Conservation (phyloP, 2,113 vertebrate genomes). For the Fulmarus glacialis region DNA sequence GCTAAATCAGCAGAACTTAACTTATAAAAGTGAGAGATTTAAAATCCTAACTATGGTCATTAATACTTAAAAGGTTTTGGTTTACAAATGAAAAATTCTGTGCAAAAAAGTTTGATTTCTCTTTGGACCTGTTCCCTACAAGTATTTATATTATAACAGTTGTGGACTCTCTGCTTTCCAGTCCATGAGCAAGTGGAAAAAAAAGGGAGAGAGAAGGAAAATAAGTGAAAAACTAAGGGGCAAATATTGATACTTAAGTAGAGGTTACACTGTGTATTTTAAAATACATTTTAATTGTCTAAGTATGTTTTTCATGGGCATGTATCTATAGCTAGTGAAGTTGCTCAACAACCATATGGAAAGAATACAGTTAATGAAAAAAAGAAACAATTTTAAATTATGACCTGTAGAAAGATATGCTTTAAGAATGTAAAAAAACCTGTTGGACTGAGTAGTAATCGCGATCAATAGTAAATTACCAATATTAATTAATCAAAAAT, state of each 20-base stretch:
- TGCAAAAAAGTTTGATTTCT: background rate
- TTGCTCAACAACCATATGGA: background rate
- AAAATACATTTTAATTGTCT: constrained; percentile 12
- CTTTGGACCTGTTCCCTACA: background rate
- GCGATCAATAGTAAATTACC: background rate
- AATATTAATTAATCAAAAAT: background rate
- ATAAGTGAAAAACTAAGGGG: background rate
- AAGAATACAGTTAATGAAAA: constrained; percentile 1
- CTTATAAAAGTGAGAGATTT: background rate
- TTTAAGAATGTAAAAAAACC: background rate
- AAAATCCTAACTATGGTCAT: background rate
- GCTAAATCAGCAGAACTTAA: background rate
- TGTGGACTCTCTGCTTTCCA: background rate
- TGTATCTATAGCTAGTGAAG: constrained; percentile 26
- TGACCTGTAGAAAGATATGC: background rate
- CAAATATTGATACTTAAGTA: background rate
- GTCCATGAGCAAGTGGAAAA: background rate
- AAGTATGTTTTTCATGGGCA: background rate
- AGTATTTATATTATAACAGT: background rate
- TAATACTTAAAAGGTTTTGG: background rate
- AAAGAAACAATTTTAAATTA: background rate
- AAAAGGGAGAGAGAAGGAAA: background rate
- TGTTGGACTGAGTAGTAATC: background rate
- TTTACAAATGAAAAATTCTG: background rate
- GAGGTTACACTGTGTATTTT: constrained; percentile 9